These are phyloP conservation scores for Sarcophaga subvicina DNA, from an alignment of 2,888 invertebrate genomes.

Conservation along the genomic window DNA sequence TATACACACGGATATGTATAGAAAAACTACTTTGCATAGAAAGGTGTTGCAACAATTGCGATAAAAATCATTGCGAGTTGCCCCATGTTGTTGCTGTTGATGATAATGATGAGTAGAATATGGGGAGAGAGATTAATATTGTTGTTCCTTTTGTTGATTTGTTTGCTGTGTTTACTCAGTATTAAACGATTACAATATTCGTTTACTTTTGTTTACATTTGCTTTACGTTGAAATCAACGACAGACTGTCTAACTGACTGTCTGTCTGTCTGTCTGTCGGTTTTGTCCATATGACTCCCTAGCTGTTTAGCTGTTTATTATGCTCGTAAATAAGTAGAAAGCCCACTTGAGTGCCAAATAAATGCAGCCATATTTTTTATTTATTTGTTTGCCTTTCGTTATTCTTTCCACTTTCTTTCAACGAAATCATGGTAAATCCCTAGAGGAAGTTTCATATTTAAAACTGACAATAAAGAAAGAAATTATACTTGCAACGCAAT, in stretches of 20 bases:
- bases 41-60: slow-evolving; percentile 65
- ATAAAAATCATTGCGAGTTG: slow-evolving; percentile 31
- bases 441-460: slow-evolving; percentile 49
- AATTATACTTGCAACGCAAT: background rate
- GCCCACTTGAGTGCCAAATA: slow-evolving; percentile 62
- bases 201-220: slow-evolving; percentile 49
- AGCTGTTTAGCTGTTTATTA: slow-evolving; percentile 29
- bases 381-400: slow-evolving; percentile 5
- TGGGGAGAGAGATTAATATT: slow-evolving; percentile 12
- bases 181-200: slow-evolving; percentile 58
- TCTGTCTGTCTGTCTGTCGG: slow-evolving; percentile 28
- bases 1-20: slow-evolving; percentile 6
- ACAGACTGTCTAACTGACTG: background rate
- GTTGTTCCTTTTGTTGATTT: slow-evolving; percentile 1
- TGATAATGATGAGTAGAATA: slow-evolving; percentile 36
- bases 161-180: slow-evolving; percentile 40
- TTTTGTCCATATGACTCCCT: background rate
- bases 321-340: slow-evolving; percentile 12
- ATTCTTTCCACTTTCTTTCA: slow-evolving; percentile 7
- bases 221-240: slow-evolving; percentile 5
- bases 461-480: slow-evolving; percentile 9
- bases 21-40: slow-evolving; percentile 58
- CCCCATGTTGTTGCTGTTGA: slow-evolving; percentile 10
- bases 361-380: slow-evolving; percentile 44
- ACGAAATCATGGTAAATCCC: slow-evolving; percentile 28